phyloP scores from a whole-genome alignment of 2,888 invertebrate species.

The Leptarthrus brevirostris region DNA sequence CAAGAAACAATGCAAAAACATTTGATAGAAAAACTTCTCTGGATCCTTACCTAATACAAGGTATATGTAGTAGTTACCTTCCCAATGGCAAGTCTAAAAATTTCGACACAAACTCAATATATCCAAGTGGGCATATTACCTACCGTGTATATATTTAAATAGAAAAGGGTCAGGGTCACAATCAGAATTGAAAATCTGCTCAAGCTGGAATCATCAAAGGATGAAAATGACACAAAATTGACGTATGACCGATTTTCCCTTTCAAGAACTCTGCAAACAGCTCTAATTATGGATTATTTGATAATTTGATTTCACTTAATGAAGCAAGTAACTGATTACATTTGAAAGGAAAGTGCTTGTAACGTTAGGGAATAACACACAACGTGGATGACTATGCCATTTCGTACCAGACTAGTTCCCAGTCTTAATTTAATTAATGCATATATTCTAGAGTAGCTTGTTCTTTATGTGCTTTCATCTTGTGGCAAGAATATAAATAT shows the following conservation, averaged over 20 bases:
- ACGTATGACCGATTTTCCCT: constrained; percentile 7
- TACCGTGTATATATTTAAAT: neutral
- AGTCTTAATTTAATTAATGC: neutral
- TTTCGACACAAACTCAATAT: no score
- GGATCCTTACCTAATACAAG: no score
- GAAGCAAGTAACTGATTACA: constrained; percentile 1
- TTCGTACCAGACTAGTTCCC: neutral
- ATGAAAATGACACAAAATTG: constrained; percentile 10
- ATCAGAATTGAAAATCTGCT: neutral
- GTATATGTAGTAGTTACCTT: no score
- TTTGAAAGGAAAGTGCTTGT: constrained; percentile 8
- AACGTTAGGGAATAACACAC: neutral
- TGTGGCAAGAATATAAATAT: neutral
- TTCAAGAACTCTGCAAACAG: constrained; percentile 4
- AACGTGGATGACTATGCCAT: neutral
- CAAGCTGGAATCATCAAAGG: neutral
- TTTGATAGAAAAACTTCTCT: neutral
- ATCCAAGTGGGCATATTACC: neutral
- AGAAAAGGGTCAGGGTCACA: constrained; percentile 7
- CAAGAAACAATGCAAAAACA: neutral
- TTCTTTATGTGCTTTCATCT: neutral
- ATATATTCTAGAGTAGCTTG: neutral
- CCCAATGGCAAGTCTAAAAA: no score
- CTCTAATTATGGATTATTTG: neutral
- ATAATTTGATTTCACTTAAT: constrained; percentile 5